Percentiles rank a stretch among this genome's conserved stretches.
These are phyloP conservation scores for Drosophila triauraria DNA, from an alignment of 1,140 invertebrate genomes.

Conservation along the genomic window DNA sequence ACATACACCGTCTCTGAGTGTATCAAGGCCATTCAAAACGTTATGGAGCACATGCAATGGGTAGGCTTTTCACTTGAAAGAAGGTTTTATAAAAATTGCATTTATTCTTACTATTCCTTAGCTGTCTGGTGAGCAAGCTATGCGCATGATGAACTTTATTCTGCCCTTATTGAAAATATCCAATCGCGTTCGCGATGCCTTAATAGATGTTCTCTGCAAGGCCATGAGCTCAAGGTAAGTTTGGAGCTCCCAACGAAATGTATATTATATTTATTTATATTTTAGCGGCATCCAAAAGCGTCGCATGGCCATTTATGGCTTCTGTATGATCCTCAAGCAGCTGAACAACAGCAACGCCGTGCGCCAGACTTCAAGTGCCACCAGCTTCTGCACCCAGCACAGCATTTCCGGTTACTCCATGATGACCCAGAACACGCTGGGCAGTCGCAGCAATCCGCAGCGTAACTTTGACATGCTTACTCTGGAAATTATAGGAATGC, in stretches of 20 bases:
- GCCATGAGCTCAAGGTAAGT: conserved; percentile 71
- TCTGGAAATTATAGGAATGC: conserved; percentile 77
- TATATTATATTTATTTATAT: neutral
- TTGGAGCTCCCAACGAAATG: neutral
- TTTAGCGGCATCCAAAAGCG: conserved; percentile 66
- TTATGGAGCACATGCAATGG: conserved; percentile 81
- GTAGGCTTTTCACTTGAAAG: conserved; percentile 26
- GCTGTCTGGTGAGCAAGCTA: conserved; percentile 80
- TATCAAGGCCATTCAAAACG: conserved; percentile 67
- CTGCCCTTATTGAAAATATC: conserved; percentile 77
- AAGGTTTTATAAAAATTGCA: neutral
- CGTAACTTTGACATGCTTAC: conserved; percentile 83
- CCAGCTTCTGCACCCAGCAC: conserved; percentile 76
- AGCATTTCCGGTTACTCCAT: conserved; percentile 81
- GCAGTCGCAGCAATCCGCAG: conserved; percentile 70
- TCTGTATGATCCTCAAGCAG: conserved; percentile 83
- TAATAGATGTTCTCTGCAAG: conserved; percentile 80
- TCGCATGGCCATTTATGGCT: conserved; percentile 81
- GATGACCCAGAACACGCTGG: conserved; percentile 72
- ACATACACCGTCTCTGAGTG: conserved; percentile 82
- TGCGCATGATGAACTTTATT: conserved; percentile 85
- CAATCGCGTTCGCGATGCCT: conserved; percentile 68
- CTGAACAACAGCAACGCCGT: conserved; percentile 78
- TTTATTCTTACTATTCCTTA: conserved; percentile 8
- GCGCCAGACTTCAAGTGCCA: conserved; percentile 62